Percentiles rank a stretch among this genome's conserved stretches.
These are phyloP conservation scores for Conistra vaccinii DNA, from an alignment of 2,888 invertebrate genomes.

Conservation along the genomic window DNA sequence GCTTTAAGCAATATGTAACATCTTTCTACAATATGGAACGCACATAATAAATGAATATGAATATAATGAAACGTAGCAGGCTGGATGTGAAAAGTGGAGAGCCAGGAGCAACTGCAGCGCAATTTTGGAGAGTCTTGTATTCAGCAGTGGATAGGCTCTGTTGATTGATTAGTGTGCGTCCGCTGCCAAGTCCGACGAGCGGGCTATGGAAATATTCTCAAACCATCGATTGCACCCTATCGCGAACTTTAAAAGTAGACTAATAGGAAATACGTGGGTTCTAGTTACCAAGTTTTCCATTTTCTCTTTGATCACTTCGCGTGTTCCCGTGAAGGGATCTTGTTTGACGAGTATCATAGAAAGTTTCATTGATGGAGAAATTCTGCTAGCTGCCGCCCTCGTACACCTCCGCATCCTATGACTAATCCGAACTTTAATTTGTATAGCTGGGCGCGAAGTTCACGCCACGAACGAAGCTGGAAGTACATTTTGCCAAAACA, in stretches of 20 bases:
- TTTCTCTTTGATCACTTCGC: slow-evolving; percentile 34
- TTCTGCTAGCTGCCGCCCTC: slow-evolving; percentile 16
- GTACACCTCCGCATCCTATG: slow-evolving; percentile 35
- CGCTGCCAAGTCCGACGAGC: slow-evolving; percentile 4
- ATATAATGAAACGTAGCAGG: not conserved
- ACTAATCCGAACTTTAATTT: slow-evolving; percentile 18
- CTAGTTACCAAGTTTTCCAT: slow-evolving; percentile 14
- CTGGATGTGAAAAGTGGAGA: not conserved
- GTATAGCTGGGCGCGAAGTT: not conserved
- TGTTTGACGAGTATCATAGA: slow-evolving; percentile 52
- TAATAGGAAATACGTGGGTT: slow-evolving; percentile 20
- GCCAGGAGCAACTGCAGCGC: not conserved
- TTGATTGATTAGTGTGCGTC: slow-evolving; percentile 21
- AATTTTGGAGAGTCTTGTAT: slow-evolving; percentile 6
- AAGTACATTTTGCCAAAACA: not conserved
- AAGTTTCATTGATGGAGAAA: slow-evolving; percentile 44
- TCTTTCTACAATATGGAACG: too few species aligned
- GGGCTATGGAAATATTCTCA: slow-evolving; percentile 7
- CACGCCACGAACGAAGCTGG: too few species aligned
- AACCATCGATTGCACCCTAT: slow-evolving; percentile 9
- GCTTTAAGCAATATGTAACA: too few species aligned
- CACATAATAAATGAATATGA: too few species aligned
- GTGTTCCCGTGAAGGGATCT: slow-evolving; percentile 24
- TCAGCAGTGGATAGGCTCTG: not conserved
- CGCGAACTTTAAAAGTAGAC: not conserved